phyloP scores from a whole-genome alignment of 2,888 invertebrate genomes.

The Auanema freiburgensis region DNA sequence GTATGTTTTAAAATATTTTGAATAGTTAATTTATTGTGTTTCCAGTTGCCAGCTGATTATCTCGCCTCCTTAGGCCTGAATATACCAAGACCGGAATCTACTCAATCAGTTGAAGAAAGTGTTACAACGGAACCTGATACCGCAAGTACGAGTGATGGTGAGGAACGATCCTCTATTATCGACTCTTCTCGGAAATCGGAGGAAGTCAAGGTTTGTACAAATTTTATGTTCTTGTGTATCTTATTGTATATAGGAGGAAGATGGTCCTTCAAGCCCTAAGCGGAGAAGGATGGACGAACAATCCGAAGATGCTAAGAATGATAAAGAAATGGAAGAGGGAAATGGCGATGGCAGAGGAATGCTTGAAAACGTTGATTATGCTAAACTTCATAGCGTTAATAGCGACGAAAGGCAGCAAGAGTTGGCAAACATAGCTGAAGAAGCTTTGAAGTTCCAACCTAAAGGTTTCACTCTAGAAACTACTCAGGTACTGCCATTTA shows the following conservation, averaged over 20 bases:
- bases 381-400: conserved; percentile 47
- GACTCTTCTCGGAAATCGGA: too few relatives aligned
- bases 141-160: too few relatives aligned
- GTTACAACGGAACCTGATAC: conserved; percentile 12
- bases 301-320: conserved; percentile 3
- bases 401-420: conserved; percentile 55
- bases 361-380: conserved; percentile 44
- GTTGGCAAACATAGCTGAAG: conserved; percentile 68
- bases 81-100: conserved; percentile 11
- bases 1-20: conserved; percentile 22
- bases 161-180: too few relatives aligned
- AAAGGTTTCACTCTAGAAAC: conserved; percentile 95
- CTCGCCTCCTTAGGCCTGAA: conserved; percentile 31
- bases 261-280: neutral
- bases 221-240: conserved; percentile 3
- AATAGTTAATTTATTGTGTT: neutral
- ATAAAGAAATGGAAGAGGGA: conserved; percentile 65
- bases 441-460: conserved; percentile 94
- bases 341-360: conserved; percentile 67
- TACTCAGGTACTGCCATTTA: conserved; percentile 73
- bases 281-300: neutral
- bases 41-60: conserved; percentile 53
- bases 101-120: conserved; percentile 22
- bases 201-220: neutral
- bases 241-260: neutral